Percentiles rank a stretch among this genome's conserved stretches.
Conservation (phyloP, 2,113 vertebrate genomes). For the Trematocara zebra region DNA sequence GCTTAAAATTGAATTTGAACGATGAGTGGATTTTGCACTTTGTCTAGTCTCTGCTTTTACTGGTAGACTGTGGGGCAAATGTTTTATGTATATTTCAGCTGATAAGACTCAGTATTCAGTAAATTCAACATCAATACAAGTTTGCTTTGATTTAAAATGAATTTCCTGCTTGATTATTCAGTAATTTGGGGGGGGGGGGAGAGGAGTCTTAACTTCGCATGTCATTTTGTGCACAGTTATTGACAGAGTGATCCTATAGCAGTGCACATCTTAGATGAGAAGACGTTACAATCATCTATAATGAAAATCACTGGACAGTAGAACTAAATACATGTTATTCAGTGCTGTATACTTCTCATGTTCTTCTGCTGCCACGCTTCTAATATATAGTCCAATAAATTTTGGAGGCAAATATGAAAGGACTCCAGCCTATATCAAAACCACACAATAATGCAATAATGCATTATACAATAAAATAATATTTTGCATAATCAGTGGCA, state of each 20-base stretch:
- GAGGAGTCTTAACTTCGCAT: not conserved
- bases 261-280: not conserved
- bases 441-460: not conserved
- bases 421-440: not conserved
- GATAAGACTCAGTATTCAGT: constrained; percentile 44
- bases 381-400: not conserved
- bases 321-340: not conserved
- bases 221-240: not conserved
- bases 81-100: constrained; percentile 41
- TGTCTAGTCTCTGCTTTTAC: constrained; percentile 27
- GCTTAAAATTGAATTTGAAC: not conserved
- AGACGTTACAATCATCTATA: not conserved
- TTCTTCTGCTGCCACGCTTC: not conserved
- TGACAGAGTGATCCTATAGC: not conserved
- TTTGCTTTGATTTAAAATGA: not conserved
- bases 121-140: constrained; percentile 30
- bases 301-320: not conserved
- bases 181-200: not conserved
- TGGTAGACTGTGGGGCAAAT: constrained; percentile 8
- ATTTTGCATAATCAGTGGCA: not conserved
- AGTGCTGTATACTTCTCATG: not conserved
- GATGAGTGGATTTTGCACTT: constrained; percentile 41
- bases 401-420: not conserved
- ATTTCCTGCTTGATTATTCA: not conserved
- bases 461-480: not conserved